Base-by-base conservation (phyloP, 1,140 invertebrate species). In the Drosophila sproati region DNA sequence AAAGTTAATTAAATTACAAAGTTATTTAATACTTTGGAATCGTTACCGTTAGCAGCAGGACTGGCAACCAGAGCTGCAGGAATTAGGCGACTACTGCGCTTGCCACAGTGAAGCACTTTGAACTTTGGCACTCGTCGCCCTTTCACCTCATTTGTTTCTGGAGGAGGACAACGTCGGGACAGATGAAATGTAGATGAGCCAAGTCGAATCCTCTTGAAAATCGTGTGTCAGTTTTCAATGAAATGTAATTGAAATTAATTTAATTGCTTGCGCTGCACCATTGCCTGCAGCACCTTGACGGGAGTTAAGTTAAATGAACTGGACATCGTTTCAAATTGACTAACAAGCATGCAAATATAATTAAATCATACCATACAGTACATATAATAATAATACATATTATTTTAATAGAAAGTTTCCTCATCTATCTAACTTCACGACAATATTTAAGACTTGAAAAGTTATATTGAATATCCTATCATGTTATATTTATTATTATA, bases 1-100 rank as follows among this genome's bases (percentile, higher is more conserved):
- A 89, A 89, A 89, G 86, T 89, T 88, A 89, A 89, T 89, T 89
- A 89, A 89, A 89, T 89, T 89, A 89, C 85, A 89, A 88, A 88
- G 85, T 89, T 89, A 89, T 89, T 89, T 89, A 89, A 89, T 89
- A 89, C 85, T 85, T 81, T 89, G 72, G 78, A 81, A 88, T 79
- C 72, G 78, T 72, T 78, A 63, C 74, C 71, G 82, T 76, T 75
- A 57, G 57, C 72, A 71, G 28, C 71, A 59, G 37, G 41, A 50
- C 41, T 60, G 72, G 48, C n/a, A 50, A 28, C 62, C 39, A 32
- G 43, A 68, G 52, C 52, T 69, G 73, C 68, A 78, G 48, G 43
- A 64, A 34, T 8, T 31, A 8, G 35, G 12, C 45, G 51, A 48
- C 55, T 68, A 61, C 78, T 57, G 68, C 63, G 43, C 61, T 34